Conservation (phyloP, 2,888 invertebrate genomes). For the Ochlodes sylvanus region DNA sequence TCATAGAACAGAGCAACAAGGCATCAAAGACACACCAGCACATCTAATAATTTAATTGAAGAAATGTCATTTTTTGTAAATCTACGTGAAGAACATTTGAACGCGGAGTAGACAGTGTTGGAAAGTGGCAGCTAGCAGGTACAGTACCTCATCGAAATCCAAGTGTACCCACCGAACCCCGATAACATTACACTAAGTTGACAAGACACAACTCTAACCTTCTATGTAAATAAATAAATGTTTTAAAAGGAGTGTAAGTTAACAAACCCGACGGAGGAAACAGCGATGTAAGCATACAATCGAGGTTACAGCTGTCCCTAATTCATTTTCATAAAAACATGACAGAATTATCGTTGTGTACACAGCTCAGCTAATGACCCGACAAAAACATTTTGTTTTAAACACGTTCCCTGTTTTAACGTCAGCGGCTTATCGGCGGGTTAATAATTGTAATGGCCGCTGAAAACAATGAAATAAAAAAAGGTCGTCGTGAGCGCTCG, state of each 20-base stretch:
- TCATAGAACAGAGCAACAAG: no score
- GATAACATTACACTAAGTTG: no score
- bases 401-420: slow-evolving; percentile 31
- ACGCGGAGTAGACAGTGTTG: no score
- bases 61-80: no score
- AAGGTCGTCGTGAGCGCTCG: slow-evolving; percentile 28
- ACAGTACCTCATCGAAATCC: no score
- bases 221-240: no score
- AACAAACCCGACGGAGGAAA: neutral
- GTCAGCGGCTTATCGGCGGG: slow-evolving; percentile 32
- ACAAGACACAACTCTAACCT: no score
- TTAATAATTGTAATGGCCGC: slow-evolving; percentile 35
- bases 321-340: slow-evolving; percentile 14
- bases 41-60: no score
- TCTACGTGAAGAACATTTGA: no score
- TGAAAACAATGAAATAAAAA: slow-evolving; percentile 29
- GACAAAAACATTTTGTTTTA: slow-evolving; percentile 35
- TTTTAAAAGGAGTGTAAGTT: neutral
- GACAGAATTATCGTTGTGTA: slow-evolving; percentile 5
- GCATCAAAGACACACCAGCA: no score
- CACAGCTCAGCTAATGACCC: slow-evolving; percentile 26
- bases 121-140: no score
- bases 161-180: no score
- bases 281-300: neutral
- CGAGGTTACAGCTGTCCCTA: neutral